Base-by-base conservation (phyloP, 35 echinoderm and acorn worm genomes). In the Eucidaris tribuloides region DNA sequence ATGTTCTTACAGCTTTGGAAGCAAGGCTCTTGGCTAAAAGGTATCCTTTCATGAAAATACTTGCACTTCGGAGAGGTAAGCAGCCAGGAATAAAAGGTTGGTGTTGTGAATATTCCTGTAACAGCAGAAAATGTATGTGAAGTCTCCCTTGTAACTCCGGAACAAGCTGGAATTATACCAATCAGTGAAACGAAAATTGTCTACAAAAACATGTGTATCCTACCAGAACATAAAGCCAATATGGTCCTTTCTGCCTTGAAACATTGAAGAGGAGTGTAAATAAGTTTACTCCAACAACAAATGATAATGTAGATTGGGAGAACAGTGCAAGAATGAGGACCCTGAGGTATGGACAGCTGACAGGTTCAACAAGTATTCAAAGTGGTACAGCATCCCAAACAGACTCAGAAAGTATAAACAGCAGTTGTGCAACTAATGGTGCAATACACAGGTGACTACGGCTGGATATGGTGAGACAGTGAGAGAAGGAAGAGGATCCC, bases 21-120 rank as follows among this genome's bases (percentile, higher is more conserved):
- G 28, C 32, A 35, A 71, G 65, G 31, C 0, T 85, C 6, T 43
- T 85, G 24, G 23, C 64, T 4, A 17, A 70, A 18, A 23, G 83
- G 22, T 70, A 70, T 38, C 83, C 83, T 31, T 85, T 85, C 66
- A 85, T 85, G 83, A 85, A 85, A 40, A 30, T 85, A n/a, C 59
- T 85, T 19, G 83, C 64, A 1, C 45, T 85, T n/a, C 83, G 62
- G 35, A 37, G 83, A 85, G 83, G 83, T 2, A 30, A 36, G 1
- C 83, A 85, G 35, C 64, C 64, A 27, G 62, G 59, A 3, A 85
- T 85, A 22, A 59, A 85, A 46, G 83, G 83, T n/a, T 9, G 42
- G 42, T 48, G 83, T 62, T 36, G 83, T 85, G 6, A 85, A 85
- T 42, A 65, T 85, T 15, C 83, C 83, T 22, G 63, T 62, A 32